Base-by-base conservation (phyloP, 2,888 invertebrate genomes). In the Xestia c-nigrum region DNA sequence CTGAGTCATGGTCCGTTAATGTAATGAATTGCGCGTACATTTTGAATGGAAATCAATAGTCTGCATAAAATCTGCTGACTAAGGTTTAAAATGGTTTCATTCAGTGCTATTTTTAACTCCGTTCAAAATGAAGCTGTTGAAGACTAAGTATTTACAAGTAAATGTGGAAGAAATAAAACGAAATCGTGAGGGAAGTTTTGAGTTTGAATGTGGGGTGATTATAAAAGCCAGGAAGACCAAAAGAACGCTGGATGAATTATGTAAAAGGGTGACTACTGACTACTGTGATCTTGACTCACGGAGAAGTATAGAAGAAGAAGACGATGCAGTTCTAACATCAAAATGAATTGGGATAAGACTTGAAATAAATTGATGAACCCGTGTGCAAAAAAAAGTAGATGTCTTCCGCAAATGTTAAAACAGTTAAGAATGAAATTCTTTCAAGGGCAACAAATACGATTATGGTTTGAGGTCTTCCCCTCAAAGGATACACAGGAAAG, bases 1-100 rank as follows among this genome's bases (percentile, higher is more conserved):
- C 65, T 77, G 78, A 84, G 9, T 80, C 80, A 78, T 64, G 12
- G 12, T 21, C 46, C 52, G 19, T 59, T 47, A 21, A n/a, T 38
- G 57, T 64, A 64, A 82, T 75, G 43, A 76, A 19, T 64, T 64
- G 14, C 55, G 24, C 7, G 19, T 40, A 12, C 16, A 9, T 21
- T 80, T 80, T 40, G 14, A 52, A 43, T 73, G 9, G n/a, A 21
- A 21, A 65, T 43, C 21, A 46, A n/a, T 21, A 43, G 38, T 14
- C 40, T 46, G 21, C 47, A 70, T 57, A 43, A 59, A 76, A 38
- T 52, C n/a, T 71, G 31, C 46, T 72, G 72, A 38, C 21, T 64
- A 14, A 43, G 4, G 9, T 64, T 46, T 21, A 7, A 21, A 72
- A 40, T 24, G 31, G 7, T 40, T 72, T n/a, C n/a, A 24, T 64